phyloP scores from a whole-genome alignment of 2,113 vertebrate species.

The Formicarius rufipectus region DNA sequence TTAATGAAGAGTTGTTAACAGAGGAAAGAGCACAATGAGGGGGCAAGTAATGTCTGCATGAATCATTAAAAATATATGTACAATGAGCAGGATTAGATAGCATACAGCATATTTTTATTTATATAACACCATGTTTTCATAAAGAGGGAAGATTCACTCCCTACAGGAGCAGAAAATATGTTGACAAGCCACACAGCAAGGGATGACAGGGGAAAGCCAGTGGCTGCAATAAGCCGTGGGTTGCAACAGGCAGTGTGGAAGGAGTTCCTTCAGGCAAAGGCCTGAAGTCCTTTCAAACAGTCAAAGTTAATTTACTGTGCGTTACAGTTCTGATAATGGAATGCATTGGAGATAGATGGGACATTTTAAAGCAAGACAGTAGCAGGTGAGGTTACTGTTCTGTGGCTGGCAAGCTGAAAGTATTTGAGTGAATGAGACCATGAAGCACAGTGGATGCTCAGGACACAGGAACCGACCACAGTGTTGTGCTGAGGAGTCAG shows the following conservation, averaged over 20 bases:
- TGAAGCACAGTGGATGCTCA: neutral
- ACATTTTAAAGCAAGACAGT: neutral
- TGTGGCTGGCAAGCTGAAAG: neutral
- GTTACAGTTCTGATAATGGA: accelerated
- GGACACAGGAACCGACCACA: neutral
- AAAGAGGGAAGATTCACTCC: neutral
- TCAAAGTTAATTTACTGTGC: neutral
- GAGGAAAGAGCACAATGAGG: constrained; percentile 7
- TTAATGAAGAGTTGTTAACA: constrained; percentile 49
- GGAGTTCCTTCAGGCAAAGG: neutral
- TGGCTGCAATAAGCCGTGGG: neutral
- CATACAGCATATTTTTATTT: neutral
- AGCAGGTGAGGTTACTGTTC: neutral
- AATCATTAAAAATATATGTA: constrained; percentile 11
- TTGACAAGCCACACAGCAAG: neutral
- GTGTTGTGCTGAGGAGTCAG: neutral
- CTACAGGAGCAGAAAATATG: neutral
- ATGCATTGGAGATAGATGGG: neutral
- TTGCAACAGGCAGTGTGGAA: neutral
- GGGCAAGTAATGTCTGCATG: neutral
- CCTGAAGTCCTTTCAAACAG: neutral
- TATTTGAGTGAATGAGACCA: neutral
- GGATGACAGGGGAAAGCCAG: neutral
- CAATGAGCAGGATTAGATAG: neutral
- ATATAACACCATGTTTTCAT: neutral